Evolutionary conservation across 2,888 invertebrate species (phyloP), one percentile per base, ranked within the genome.

Genomic region (Cephus spinipes): DNA sequence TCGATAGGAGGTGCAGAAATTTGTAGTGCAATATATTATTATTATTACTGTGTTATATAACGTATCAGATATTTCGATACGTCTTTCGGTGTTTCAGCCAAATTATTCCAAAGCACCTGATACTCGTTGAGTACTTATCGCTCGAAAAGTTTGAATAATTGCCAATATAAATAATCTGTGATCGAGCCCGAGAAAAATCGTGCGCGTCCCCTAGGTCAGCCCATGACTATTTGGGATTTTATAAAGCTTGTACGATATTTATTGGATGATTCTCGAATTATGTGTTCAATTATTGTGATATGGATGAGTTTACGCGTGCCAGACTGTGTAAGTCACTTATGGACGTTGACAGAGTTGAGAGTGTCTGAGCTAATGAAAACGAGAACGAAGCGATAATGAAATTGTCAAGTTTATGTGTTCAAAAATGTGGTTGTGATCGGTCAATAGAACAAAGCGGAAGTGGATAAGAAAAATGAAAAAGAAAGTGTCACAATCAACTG

Each of bases 401-500:
- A 75, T 77, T 77, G 75, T 36, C 75, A 69, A n/a, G 35, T 36
- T 73, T 78, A 55, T 78, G 40, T 77, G 78, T 78, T 78, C 55
- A 78, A 40, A 68, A 35, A 78, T 78, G 73, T 40, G 35, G 34
- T 40, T 40, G 15, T 55, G 23, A 55, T 55, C 55, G 55, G 55
- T 55, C 55, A 23, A 9, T 55, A 55, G 55, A 55, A 55, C 55
- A 55, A 55, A 55, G 55, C 55, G 55, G 23, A 55, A 55, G 15
- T 55, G 55, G 23, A 55, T 35, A 73, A 77, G 71, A 80, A 74
- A 3, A 33, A 55, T 55, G 55, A 23, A 55, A 55, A 55, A 55
- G 80, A 85, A 83, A 84, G 80, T 81, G 85, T 87, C 88, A 86
- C 86, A 87, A 85, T 88, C 88, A 87, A 81, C 83, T 82, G 84